Percentiles rank a stretch among this genome's conserved stretches.
Conservation (phyloP, 2,113 vertebrate genomes). For the Sus scrofa region T2T-Sscrofa CM000817.6:145645501-145646000, state of each 20-base stretch:
- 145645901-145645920: slow-evolving; percentile 58
- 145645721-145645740: slow-evolving; percentile 40
- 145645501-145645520: slow-evolving; percentile 67
- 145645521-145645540: slow-evolving; percentile 74
- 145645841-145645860: slow-evolving; percentile 47
- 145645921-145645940: slow-evolving; percentile 70
- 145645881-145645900: slow-evolving; percentile 45
- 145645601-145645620: not conserved
- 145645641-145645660: not conserved
- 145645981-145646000: slow-evolving; percentile 79
- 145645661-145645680: not conserved
- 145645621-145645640: not conserved
- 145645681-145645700: not conserved
- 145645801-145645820: slow-evolving; percentile 57
- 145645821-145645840: slow-evolving; percentile 38
- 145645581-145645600: not conserved
- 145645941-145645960: slow-evolving; percentile 72
- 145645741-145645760: slow-evolving; percentile 58
- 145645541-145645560: slow-evolving; percentile 42
- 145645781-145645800: slow-evolving; percentile 61
- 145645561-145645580: not conserved
- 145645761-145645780: slow-evolving; percentile 75
- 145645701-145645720: not conserved
- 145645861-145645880: slow-evolving; percentile 62
- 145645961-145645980: slow-evolving; percentile 80